phyloP scores from a whole-genome alignment of 2,113 vertebrate species.

The Cepphus grylle region DNA sequence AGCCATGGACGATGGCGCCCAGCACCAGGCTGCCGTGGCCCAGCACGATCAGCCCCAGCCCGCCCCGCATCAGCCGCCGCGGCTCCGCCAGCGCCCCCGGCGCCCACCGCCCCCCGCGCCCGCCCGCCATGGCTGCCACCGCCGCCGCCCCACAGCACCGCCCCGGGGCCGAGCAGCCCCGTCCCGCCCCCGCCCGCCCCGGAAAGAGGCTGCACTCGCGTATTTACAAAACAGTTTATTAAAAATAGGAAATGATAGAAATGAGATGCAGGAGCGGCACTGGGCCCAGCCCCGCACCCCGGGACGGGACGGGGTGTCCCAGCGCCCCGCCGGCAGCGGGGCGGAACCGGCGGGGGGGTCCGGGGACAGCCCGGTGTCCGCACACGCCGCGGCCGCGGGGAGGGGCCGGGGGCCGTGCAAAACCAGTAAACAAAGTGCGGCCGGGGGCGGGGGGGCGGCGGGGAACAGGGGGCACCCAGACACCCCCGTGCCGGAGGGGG shows the following conservation, averaged over 20 bases:
- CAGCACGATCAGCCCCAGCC: conserved; percentile 84
- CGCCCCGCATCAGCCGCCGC: conserved; percentile 82
- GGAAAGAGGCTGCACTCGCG: neutral
- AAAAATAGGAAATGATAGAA: conserved; percentile 63
- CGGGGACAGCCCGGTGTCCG: neutral
- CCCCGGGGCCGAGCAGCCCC: neutral
- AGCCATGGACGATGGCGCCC: conserved; percentile 90
- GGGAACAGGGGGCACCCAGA: too few species aligned
- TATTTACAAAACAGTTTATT: conserved; percentile 64
- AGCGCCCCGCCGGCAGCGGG: neutral
- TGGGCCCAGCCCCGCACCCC: conserved; percentile 14
- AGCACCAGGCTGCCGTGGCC: conserved; percentile 89
- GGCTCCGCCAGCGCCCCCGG: neutral
- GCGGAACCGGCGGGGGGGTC: too few species aligned
- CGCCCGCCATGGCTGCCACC: neutral
- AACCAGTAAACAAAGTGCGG: conserved; percentile 75
- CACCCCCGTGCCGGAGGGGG: too few species aligned
- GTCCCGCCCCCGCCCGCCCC: conserved; percentile 64
- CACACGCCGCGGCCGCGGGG: neutral
- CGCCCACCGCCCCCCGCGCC: neutral
- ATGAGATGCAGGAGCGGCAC: conserved; percentile 32
- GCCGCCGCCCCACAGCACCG: neutral
- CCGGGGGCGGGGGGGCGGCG: neutral
- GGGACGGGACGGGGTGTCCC: neutral
- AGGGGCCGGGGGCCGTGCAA: conserved; percentile 17